phyloP scores from a whole-genome alignment of 2,888 invertebrate species.

The Slavum lentiscoides region DNA sequence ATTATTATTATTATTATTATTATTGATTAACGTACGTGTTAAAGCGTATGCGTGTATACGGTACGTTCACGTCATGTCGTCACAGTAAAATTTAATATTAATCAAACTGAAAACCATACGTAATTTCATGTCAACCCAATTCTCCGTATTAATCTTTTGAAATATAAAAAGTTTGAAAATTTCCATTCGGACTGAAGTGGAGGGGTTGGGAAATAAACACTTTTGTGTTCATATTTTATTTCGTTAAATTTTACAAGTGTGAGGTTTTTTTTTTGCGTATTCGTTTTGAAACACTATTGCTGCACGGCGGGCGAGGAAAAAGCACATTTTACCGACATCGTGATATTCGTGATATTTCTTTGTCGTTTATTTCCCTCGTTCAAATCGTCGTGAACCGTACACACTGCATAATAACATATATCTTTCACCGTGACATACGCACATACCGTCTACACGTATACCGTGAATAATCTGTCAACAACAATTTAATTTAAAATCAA shows the following conservation, averaged over 20 bases:
- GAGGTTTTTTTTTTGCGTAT: background rate
- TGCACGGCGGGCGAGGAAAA: too few relatives aligned
- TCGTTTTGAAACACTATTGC: background rate
- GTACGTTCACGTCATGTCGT: too few relatives aligned
- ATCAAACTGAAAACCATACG: too few relatives aligned
- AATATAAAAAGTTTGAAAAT: too few relatives aligned
- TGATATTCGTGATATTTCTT: conserved; percentile 1
- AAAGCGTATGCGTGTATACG: too few relatives aligned
- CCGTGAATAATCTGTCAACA: background rate
- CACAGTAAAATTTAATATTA: too few relatives aligned
- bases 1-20: too few relatives aligned
- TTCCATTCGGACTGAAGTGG: too few relatives aligned
- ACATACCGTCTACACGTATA: background rate
- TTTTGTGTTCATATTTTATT: background rate
- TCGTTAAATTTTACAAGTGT: background rate
- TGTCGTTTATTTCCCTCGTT: background rate
- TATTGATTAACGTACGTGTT: too few relatives aligned
- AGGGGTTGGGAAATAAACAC: background rate
- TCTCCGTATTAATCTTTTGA: too few relatives aligned
- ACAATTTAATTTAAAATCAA: conserved; percentile 21
- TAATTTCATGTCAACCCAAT: too few relatives aligned
- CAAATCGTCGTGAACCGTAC: background rate
- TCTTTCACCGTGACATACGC: background rate
- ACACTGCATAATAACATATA: too few relatives aligned
- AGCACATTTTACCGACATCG: background rate